Evolutionary conservation across 2,888 invertebrate species (phyloP).

Genomic region (Acrocyrtus sp.): DNA sequence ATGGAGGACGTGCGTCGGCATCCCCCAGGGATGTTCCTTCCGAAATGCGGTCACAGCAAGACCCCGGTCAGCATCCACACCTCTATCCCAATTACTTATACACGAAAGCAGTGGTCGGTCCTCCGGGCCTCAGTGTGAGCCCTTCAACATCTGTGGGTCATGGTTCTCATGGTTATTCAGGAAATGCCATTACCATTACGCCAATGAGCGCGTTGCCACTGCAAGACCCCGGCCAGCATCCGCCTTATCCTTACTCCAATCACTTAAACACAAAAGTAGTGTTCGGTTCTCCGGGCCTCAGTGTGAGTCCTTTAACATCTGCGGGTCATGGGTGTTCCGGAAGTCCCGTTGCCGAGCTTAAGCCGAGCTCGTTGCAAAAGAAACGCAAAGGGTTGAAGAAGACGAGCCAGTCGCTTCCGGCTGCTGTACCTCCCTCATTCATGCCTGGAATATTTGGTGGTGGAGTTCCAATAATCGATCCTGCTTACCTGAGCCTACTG

Average conservation of each 20-base stretch:
- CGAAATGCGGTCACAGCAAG: background rate
- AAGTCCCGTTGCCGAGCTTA: constrained; percentile 28
- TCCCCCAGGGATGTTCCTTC: constrained; percentile 33
- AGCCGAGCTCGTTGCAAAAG: constrained; percentile 23
- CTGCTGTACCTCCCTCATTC: constrained; percentile 22
- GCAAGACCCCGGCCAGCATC: constrained; percentile 18
- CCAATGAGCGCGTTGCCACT: constrained; percentile 30
- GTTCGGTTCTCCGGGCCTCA: constrained; percentile 37
- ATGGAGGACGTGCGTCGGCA: constrained; percentile 7
- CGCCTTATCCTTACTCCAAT: constrained; percentile 18
- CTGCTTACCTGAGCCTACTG: constrained; percentile 54
- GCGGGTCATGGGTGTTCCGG: background rate
- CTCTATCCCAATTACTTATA: constrained; percentile 40
- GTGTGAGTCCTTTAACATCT: no score
- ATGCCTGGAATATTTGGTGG: background rate
- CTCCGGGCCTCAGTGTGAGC: constrained; percentile 42
- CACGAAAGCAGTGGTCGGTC: constrained; percentile 26
- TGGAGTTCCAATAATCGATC: constrained; percentile 56
- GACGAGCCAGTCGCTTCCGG: constrained; percentile 31
- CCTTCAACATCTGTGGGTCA: no score
- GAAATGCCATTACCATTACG: constrained; percentile 29
- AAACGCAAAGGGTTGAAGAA: constrained; percentile 36
- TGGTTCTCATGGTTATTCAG: background rate
- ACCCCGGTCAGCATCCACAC: background rate
- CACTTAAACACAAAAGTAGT: constrained; percentile 33